Evolutionary conservation across 1,140 invertebrate species (phyloP), one percentile per base, ranked within the genome.

Genomic region (Sitophilus oryzae): DNA sequence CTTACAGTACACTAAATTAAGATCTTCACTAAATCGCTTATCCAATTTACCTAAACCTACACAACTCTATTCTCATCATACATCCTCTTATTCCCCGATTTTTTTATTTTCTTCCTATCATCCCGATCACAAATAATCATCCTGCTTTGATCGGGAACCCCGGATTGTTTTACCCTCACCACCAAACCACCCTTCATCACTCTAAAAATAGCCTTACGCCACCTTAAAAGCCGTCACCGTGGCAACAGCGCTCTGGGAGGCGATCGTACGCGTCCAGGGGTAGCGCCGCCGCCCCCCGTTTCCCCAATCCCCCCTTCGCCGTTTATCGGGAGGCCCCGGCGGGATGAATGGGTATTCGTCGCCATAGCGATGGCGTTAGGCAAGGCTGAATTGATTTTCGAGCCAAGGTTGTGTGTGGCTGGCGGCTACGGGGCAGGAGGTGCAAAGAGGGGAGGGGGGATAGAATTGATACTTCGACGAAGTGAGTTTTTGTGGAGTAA

Each of bases 371-470:
- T 64, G 41, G 63, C 59, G 53, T 59, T 60, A 60, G 61, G 61
- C 66, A 62, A 64, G 62, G 65, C 66, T 68, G 63, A 65, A 68
- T 68, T 66, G 66, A 68, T 68, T 68, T 68, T 68, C 57, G 52
- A 61, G 58, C 56, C 64, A 65, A 67, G 63, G 63, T 65, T 61
- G 64, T 45, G 35, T 43, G 43, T 22, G 50, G 48, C 30, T 34
- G 58, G 37, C 49, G 37, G 55, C 19, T 18, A 5, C 20, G 6
- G 43, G 40, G 16, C n/a, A 36, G 45, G 45, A n/a, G n/a, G n/a
- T n/a, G n/a, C n/a, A n/a, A n/a, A n/a, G n/a, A n/a, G n/a, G n/a
- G n/a, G n/a, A n/a, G n/a, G n/a, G n/a, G 5, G 5, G 25, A 5
- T 30, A 11, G 25, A 11, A 6, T 30, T 11, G 25, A 30, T 30